These are phyloP conservation scores for Sebastolobus alascanus DNA, from an alignment of 2,797 vertebrate genomes.

Conservation along the genomic window DNA sequence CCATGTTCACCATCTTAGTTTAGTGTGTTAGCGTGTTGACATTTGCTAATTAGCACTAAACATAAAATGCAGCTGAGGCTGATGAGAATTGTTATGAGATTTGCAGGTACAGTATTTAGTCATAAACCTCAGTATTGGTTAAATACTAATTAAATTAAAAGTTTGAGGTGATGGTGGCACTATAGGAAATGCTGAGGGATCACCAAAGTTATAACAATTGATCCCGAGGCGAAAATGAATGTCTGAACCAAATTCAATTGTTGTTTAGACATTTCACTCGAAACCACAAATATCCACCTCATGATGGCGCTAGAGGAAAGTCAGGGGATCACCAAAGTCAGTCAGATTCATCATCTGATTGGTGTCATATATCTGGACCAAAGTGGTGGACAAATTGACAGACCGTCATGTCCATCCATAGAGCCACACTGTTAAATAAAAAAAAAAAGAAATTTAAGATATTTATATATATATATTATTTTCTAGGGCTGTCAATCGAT, in stretches of 20 bases:
- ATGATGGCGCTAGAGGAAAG: no score
- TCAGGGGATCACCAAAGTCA: not conserved
- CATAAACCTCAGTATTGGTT: not conserved
- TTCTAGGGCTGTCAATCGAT: no score
- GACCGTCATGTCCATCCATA: not conserved
- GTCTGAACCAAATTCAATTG: not conserved
- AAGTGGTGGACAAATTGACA: not conserved
- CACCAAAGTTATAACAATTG: not conserved
- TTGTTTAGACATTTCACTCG: not conserved
- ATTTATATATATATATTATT: no score
- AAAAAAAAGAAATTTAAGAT: no score
- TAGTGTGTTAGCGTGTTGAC: not conserved
- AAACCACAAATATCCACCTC: not conserved
- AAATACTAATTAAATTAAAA: no score
- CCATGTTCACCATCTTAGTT: not conserved
- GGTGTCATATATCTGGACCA: not conserved
- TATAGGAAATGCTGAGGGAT: not conserved
- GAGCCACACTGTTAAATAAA: not conserved
- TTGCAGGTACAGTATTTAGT: not conserved
- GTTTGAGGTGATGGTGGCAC: not conserved
- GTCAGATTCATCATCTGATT: not conserved
- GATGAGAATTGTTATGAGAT: not conserved
- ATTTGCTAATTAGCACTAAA: not conserved
- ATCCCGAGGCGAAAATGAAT: not conserved
- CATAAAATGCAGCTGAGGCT: not conserved